Conservation (phyloP, 1,140 invertebrate species). For the Rhagoletis zephyria region DNA sequence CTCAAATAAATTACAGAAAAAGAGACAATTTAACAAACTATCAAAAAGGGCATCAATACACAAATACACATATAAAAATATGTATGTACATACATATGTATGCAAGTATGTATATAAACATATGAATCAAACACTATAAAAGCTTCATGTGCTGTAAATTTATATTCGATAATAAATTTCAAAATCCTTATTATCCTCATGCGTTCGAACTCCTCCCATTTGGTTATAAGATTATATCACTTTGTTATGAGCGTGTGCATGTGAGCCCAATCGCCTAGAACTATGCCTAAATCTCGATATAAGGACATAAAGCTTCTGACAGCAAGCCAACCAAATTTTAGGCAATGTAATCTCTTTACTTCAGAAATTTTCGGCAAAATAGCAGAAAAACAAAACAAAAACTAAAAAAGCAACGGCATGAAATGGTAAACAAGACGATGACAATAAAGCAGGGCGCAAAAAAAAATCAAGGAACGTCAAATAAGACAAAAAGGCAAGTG, state of each 20-base stretch:
- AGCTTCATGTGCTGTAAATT: not conserved
- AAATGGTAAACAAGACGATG: slow-evolving; percentile 6
- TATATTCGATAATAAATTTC: not conserved
- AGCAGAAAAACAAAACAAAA: not conserved
- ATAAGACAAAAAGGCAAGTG: too few species aligned
- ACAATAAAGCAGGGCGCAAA: too few species aligned
- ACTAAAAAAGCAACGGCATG: not conserved
- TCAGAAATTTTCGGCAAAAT: not conserved
- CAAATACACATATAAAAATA: not conserved
- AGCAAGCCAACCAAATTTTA: not conserved
- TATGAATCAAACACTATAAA: not conserved
- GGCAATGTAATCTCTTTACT: not conserved
- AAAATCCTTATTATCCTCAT: not conserved
- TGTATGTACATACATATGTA: not conserved
- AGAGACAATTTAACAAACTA: slow-evolving; percentile 13
- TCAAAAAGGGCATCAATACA: not conserved
- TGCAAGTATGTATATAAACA: not conserved
- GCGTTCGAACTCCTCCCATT: not conserved
- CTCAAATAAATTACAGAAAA: slow-evolving; percentile 8
- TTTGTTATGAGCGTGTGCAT: not conserved
- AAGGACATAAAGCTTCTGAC: not conserved
- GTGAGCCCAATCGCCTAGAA: slow-evolving; percentile 9
- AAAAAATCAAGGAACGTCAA: too few species aligned
- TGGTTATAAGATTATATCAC: not conserved
- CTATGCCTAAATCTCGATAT: slow-evolving; percentile 21